phyloP scores from a whole-genome alignment of 2,888 invertebrate species.

The Eristalis pertinax region DNA sequence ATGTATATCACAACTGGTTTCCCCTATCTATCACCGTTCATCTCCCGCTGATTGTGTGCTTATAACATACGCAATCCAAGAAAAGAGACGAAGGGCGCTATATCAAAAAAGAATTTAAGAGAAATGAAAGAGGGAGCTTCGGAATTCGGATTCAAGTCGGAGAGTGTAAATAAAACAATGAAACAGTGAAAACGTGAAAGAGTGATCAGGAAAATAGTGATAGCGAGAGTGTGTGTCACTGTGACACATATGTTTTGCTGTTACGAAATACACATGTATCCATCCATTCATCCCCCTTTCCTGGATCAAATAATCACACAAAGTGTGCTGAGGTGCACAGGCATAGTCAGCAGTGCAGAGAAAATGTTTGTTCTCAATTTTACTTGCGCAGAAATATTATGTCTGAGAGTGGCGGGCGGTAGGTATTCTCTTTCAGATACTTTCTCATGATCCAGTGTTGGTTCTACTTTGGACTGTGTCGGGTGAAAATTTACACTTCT shows the following conservation, averaged over 20 bases:
- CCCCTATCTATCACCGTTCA: slow-evolving; percentile 7
- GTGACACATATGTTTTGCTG: slow-evolving; percentile 48
- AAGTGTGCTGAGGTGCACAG: background rate
- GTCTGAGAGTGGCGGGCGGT: slow-evolving; percentile 34
- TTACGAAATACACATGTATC: slow-evolving; percentile 45
- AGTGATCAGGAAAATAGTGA: background rate
- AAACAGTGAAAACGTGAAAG: slow-evolving; percentile 21
- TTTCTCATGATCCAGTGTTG: slow-evolving; percentile 58
- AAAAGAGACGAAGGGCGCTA: background rate
- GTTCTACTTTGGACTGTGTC: slow-evolving; percentile 60
- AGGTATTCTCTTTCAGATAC: slow-evolving; percentile 49
- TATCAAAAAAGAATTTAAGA: background rate
- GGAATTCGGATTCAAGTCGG: background rate
- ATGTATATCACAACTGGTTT: background rate
- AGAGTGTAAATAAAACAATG: background rate
- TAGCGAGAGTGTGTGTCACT: slow-evolving; percentile 53
- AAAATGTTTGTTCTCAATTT: slow-evolving; percentile 12
- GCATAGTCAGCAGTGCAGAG: slow-evolving; percentile 2
- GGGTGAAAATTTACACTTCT: slow-evolving; percentile 28
- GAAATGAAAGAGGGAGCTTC: background rate
- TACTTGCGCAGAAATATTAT: slow-evolving; percentile 17
- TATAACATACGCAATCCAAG: background rate
- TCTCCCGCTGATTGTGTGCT: slow-evolving; percentile 33
- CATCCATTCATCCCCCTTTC: background rate
- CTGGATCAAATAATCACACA: background rate